phyloP scores from a whole-genome alignment of 2,797 vertebrate species.

The Sebastes matsubarae region DNA sequence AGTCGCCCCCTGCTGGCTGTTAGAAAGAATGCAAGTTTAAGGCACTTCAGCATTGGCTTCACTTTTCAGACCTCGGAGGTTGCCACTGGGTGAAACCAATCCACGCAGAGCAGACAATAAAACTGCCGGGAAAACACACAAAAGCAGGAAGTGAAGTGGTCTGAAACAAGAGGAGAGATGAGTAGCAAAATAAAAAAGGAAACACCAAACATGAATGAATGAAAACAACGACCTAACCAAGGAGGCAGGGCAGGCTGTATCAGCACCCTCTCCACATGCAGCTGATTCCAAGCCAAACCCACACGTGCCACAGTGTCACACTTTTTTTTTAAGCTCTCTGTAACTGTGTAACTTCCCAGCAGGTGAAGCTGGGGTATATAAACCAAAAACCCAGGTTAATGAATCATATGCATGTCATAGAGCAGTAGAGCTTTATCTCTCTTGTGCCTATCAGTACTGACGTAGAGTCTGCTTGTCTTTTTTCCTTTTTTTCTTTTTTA shows the following conservation, averaged over 20 bases:
- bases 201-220: background rate
- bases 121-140: background rate
- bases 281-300: background rate
- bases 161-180: background rate
- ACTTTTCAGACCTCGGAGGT: no score
- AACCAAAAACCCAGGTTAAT: background rate
- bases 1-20: no score
- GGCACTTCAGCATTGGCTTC: no score
- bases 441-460: background rate
- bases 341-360: slow-evolving; percentile 26
- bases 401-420: background rate
- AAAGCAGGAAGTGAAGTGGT: background rate
- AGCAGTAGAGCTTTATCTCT: background rate
- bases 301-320: background rate
- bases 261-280: background rate
- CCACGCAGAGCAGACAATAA: background rate
- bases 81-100: background rate
- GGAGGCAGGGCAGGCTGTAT: background rate
- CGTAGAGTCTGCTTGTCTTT: background rate
- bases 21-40: no score
- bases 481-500: background rate
- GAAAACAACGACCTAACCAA: background rate
- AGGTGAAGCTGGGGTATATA: background rate
- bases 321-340: background rate
- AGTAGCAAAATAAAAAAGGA: background rate